phyloP scores from a whole-genome alignment of 2,797 vertebrate species.

The Acanthurus tractus region DNA sequence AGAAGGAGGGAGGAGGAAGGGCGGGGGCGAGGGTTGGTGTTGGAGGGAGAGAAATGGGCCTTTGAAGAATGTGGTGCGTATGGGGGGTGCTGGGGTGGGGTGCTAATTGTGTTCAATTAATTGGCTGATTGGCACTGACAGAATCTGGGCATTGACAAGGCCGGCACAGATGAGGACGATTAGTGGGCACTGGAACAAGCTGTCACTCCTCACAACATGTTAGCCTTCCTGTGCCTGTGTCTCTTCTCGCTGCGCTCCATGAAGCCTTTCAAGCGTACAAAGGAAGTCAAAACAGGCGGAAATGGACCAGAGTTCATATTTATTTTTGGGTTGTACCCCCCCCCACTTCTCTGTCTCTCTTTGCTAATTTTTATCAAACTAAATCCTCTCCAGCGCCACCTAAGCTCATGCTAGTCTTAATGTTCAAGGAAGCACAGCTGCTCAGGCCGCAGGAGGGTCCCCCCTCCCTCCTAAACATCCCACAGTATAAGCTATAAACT shows the following conservation, averaged over 20 bases:
- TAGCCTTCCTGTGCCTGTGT: constrained; percentile 68
- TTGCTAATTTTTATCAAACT: constrained; percentile 48
- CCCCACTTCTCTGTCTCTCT: constrained; percentile 10
- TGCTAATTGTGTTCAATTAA: constrained; percentile 92
- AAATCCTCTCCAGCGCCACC: constrained; percentile 30
- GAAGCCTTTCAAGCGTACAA: constrained; percentile 44
- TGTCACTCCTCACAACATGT: constrained; percentile 90
- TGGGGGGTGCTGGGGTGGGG: constrained; percentile 46
- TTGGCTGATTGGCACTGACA: constrained; percentile 93
- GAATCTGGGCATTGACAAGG: constrained; percentile 93
- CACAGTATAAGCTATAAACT: constrained; percentile 68
- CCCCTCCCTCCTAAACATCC: constrained; percentile 73
- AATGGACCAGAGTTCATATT: constrained; percentile 42
- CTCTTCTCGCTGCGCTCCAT: constrained; percentile 34
- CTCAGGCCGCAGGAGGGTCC: constrained; percentile 35
- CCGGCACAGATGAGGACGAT: constrained; percentile 90
- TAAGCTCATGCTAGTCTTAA: constrained; percentile 34
- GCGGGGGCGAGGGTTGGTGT: constrained; percentile 7
- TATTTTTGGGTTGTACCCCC: constrained; percentile 37
- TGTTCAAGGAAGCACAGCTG: constrained; percentile 71
- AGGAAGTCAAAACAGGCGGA: constrained; percentile 40
- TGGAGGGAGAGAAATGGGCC: constrained; percentile 62
- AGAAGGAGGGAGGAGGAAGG: constrained; percentile 23
- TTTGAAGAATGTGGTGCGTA: constrained; percentile 74
- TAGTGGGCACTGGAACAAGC: constrained; percentile 92